Evolutionary conservation across 2,888 invertebrate genomes (phyloP).

Genomic region (Limnephilus marmoratus): DNA sequence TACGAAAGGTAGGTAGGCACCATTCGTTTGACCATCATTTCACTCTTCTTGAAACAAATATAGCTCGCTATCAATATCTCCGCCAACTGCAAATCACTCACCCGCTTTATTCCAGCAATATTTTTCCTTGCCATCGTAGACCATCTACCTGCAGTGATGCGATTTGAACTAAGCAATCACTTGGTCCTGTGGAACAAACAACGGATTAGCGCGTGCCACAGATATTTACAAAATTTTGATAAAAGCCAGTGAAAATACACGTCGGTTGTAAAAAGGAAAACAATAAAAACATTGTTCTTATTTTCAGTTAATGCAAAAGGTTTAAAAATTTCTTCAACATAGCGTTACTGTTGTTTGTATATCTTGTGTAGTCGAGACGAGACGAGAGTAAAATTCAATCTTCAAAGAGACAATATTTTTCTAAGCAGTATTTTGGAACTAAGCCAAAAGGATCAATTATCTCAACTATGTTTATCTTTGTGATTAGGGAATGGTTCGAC

Average conservation of each 20-base stretch:
- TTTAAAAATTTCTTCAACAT: neutral
- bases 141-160: neutral
- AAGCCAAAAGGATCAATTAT: neutral
- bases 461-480: too few species aligned
- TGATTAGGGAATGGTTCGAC: neutral
- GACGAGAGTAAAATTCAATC: conserved; percentile 5
- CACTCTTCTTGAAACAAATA: conserved; percentile 24
- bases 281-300: neutral
- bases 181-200: neutral
- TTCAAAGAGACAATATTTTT: neutral
- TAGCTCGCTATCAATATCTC: neutral
- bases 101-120: conserved; percentile 17
- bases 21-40: neutral
- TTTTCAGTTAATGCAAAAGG: neutral
- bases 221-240: neutral
- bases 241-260: neutral
- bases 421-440: neutral
- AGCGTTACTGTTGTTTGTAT: neutral
- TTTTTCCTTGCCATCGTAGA: conserved; percentile 20
- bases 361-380: neutral
- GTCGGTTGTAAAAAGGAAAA: neutral
- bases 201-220: neutral
- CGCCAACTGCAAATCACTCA: conserved; percentile 26
- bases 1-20: neutral
- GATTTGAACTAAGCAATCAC: conserved; percentile 7